These are phyloP conservation scores for Stichopus chloronotus DNA, from an alignment of 35 echinoderm and acorn worm species.

Conservation along the genomic window DNA sequence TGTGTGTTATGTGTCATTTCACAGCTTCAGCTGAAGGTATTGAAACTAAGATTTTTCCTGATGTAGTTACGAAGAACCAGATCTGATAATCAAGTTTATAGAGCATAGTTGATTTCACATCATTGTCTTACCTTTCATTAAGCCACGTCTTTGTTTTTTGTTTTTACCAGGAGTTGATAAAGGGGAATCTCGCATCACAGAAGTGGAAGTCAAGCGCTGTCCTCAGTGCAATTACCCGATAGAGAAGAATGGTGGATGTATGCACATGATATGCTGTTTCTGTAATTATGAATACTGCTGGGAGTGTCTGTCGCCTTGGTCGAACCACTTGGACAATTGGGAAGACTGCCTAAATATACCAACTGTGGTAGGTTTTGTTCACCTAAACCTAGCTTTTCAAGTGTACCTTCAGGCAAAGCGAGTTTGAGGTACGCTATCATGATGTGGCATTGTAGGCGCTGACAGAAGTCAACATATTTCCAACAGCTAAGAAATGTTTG, in stretches of 20 bases:
- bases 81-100: no score
- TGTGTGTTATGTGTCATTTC: no score
- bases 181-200: slow-evolving; percentile 35
- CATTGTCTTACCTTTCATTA: no score
- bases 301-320: slow-evolving; percentile 56
- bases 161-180: slow-evolving; percentile 13
- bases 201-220: slow-evolving; percentile 72
- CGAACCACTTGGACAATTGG: slow-evolving; percentile 24
- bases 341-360: neutral
- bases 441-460: neutral
- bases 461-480: neutral
- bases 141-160: neutral
- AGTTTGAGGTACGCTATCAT: neutral
- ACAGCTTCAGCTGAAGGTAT: no score
- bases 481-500: no score
- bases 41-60: no score
- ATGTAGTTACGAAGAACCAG: no score
- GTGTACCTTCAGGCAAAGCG: neutral
- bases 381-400: no score
- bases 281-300: slow-evolving; percentile 76
- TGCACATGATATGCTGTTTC: slow-evolving; percentile 67
- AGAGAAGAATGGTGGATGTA: slow-evolving; percentile 85
- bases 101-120: no score
- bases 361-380: slow-evolving; percentile 6
- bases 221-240: slow-evolving; percentile 70